phyloP scores from a whole-genome alignment of 2,797 vertebrate genomes.

The Thripadectes ignobilis region DNA sequence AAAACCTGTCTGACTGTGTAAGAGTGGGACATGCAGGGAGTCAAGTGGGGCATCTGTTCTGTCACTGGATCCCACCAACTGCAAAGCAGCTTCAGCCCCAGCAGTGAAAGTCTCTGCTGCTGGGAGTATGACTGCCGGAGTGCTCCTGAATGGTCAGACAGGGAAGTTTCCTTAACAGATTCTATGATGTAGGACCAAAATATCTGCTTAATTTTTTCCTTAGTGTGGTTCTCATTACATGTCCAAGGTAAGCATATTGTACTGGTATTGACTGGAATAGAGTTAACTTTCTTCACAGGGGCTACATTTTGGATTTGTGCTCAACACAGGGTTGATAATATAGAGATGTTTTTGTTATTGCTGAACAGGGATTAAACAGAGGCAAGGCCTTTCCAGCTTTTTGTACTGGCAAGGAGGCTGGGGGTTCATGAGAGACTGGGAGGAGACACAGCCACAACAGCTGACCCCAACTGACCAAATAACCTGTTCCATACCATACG shows the following conservation, averaged over 20 bases:
- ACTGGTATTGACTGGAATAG: not conserved
- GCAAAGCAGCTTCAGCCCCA: not conserved
- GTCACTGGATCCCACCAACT: not conserved
- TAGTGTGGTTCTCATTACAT: not conserved
- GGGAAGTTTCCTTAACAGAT: not conserved
- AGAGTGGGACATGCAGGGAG: not conserved
- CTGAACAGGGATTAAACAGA: not conserved
- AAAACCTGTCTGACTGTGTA: not conserved
- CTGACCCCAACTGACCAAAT: not conserved
- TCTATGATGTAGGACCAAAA: not conserved
- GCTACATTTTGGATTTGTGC: not conserved
- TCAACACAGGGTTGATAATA: not conserved
- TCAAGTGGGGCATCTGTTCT: fast-evolving
- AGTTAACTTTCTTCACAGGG: not conserved
- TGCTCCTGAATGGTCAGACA: not conserved
- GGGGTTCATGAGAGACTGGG: not conserved
- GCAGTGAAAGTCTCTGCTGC: not conserved
- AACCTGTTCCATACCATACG: not conserved
- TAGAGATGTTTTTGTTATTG: not conserved
- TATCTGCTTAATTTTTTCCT: not conserved
- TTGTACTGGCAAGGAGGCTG: not conserved
- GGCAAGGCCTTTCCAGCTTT: not conserved
- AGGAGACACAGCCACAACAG: not conserved
- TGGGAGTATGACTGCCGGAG: not conserved
- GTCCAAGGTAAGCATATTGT: not conserved